These are phyloP conservation scores for Apis florea DNA, from an alignment of 1,140 invertebrate genomes.

Conservation along the genomic window DNA sequence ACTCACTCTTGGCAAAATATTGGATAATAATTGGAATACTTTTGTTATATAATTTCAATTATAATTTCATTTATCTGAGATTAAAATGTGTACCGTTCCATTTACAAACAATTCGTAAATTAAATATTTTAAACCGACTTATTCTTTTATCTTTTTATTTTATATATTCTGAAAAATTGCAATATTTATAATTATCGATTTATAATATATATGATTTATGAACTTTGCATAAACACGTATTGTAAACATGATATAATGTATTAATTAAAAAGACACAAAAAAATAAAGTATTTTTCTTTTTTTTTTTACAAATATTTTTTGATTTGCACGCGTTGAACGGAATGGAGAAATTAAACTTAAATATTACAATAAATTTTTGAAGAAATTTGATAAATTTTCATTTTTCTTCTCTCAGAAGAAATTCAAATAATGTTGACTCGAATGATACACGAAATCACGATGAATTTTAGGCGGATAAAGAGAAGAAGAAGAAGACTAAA, in stretches of 20 bases:
- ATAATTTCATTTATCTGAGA: not conserved
- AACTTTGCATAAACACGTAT: too few relatives aligned
- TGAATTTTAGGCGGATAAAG: conserved; percentile 82
- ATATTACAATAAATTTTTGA: too few relatives aligned
- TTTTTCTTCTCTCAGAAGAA: not conserved
- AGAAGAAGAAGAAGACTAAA: conserved; percentile 84
- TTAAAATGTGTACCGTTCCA: not conserved
- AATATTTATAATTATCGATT: too few relatives aligned
- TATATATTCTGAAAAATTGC: too few relatives aligned
- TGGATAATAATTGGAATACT: conserved; percentile 3
- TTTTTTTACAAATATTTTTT: too few relatives aligned
- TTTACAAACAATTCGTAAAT: not conserved
- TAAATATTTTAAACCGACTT: not conserved
- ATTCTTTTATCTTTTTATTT: not conserved
- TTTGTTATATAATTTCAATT: not conserved
- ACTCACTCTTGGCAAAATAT: not conserved
- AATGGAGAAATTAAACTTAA: too few relatives aligned
- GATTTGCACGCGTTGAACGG: too few relatives aligned
- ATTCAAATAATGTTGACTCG: not conserved
- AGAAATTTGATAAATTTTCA: not conserved
- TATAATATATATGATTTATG: too few relatives aligned
- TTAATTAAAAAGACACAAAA: too few relatives aligned
- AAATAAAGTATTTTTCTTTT: too few relatives aligned
- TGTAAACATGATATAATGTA: too few relatives aligned
- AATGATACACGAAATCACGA: not conserved